Percentiles rank a stretch among this genome's conserved stretches.
These are phyloP conservation scores for Salvelinus namaycush DNA, from an alignment of 2,113 vertebrate species.

Conservation along the genomic window DNA sequence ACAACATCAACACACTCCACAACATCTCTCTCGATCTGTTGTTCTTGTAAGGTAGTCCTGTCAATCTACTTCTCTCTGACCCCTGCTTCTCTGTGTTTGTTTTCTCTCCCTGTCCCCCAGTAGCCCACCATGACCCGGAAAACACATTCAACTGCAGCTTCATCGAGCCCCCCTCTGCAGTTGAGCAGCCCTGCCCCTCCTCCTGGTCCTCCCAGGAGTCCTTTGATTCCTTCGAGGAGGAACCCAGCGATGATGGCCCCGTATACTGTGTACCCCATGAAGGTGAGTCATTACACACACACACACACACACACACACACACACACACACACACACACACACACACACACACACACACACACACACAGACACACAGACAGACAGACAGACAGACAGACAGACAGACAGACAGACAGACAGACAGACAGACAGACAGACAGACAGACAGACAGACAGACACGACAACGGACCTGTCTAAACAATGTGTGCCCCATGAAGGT, in stretches of 20 bases:
- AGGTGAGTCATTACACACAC: slow-evolving; percentile 69
- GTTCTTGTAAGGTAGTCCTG: slow-evolving; percentile 58
- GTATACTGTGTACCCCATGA: slow-evolving; percentile 95
- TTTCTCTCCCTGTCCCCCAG: slow-evolving; percentile 69
- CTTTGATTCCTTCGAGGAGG: slow-evolving; percentile 96
- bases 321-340: background rate
- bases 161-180: slow-evolving; percentile 88
- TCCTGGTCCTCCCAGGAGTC: slow-evolving; percentile 96
- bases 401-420: too few relatives aligned
- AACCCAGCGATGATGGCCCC: slow-evolving; percentile 82
- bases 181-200: slow-evolving; percentile 90
- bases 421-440: too few relatives aligned
- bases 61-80: slow-evolving; percentile 53
- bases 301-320: too few relatives aligned
- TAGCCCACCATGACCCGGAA: slow-evolving; percentile 94
- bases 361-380: too few relatives aligned
- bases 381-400: too few relatives aligned
- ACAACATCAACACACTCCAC: background rate
- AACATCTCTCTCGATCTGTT: slow-evolving; percentile 40
- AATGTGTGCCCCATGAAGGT: slow-evolving; percentile 90
- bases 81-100: slow-evolving; percentile 55
- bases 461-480: slow-evolving; percentile 92
- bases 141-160: slow-evolving; percentile 97
- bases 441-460: background rate
- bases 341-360: too few relatives aligned